Evolutionary conservation across 1,140 invertebrate species (phyloP).

Genomic region (Homarus americanus): DNA sequence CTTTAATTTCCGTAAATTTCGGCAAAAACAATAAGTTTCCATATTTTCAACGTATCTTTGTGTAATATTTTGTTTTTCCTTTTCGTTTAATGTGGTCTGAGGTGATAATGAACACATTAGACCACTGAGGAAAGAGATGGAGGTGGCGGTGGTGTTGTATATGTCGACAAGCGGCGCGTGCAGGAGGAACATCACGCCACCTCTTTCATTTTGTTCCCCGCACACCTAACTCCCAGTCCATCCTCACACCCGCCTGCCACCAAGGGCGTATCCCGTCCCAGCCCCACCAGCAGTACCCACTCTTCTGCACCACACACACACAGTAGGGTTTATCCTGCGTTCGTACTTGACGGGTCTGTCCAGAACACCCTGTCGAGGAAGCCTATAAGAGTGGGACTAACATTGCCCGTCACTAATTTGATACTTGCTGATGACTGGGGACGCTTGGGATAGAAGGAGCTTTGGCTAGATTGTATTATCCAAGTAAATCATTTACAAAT

Average conservation of each 20-base stretch:
- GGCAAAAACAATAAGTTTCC: background rate
- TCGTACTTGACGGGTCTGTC: background rate
- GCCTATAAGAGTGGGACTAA: conserved; percentile 52
- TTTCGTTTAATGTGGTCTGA: background rate
- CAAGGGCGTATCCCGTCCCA: conserved; percentile 10
- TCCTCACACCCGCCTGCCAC: conserved; percentile 27
- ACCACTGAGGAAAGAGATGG: background rate
- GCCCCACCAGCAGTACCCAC: background rate
- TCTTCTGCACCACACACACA: background rate
- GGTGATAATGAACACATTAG: background rate
- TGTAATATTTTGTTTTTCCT: background rate
- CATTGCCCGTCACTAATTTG: conserved; percentile 60
- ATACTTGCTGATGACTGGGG: conserved; percentile 59
- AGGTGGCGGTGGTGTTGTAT: conserved; percentile 30
- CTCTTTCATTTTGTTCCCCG: conserved; percentile 57
- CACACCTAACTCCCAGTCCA: conserved; percentile 38
- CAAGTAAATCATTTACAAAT: conserved; percentile 22
- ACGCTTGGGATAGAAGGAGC: conserved; percentile 36
- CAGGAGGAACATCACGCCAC: conserved; percentile 35
- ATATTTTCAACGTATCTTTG: background rate
- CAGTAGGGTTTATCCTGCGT: background rate
- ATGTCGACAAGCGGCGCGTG: conserved; percentile 35
- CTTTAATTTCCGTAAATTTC: too few relatives aligned
- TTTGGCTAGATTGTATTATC: conserved; percentile 37
- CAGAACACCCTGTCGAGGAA: conserved; percentile 8